Base-by-base conservation (phyloP, 2,888 invertebrate species). In the Drosophila histrio region DNA sequence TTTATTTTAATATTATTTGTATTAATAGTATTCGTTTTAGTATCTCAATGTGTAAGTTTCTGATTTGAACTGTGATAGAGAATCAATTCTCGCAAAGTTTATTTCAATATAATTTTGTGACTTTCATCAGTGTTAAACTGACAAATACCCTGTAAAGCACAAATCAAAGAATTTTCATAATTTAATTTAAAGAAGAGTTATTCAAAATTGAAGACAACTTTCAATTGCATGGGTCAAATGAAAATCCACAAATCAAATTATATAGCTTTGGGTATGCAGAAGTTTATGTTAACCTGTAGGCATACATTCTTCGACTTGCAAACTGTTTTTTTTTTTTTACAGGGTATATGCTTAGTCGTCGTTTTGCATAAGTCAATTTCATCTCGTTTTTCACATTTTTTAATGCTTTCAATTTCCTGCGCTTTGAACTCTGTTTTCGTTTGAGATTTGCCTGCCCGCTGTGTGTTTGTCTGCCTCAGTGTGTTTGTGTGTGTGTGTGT, bases 341-440 rank as follows among this genome's bases (percentile, higher is more conserved):
- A 32, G 32, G 26, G 59, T 60, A 60, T 44, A 3, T 15, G 24
- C 2, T 0, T 5, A 8, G 21, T 34, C 36, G 5, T 13, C 13
- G 6, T 11, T 30, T 11, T 17, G 26, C 3, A 11, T 3, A 11
- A 13, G 13, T 19, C 5, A 22, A 41, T 39, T 22, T 11, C 15
- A n/a, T 6, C 6, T 39, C 3, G 53, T 36, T 28, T 59, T 63
- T 53, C 43, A 52, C 68, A 63, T 34, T 13, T 39, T 46, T 41
- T 30, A 57, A 67, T 64, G 59, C 61, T 68, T 84, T 72, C 65
- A 84, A 87, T 85, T 87, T 85, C 79, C 72, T 87, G 82, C 64
- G 62, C 76, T 82, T 87, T 82, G 85, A 87, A 82, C 63, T 75
- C 44, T 72, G 57, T 54, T 80, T 80, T 70, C 49, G 47, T 72